Conservation (phyloP, 2,113 vertebrate species). For the Brachionichthys hirsutus region DNA sequence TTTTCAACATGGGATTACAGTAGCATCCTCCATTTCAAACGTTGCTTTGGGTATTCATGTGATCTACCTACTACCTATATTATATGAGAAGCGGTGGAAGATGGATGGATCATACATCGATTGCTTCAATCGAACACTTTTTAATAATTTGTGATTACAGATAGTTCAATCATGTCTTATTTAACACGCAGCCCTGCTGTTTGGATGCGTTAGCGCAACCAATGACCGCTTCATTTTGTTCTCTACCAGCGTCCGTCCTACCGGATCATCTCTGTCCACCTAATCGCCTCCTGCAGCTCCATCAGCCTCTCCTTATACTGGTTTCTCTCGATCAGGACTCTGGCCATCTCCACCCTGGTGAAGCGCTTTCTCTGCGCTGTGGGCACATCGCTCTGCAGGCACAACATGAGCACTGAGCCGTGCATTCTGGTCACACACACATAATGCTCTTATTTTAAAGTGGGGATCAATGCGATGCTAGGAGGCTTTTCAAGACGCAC, state of each 20-base stretch:
- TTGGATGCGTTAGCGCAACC: too few species aligned
- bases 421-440: too few species aligned
- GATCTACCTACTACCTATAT: too few species aligned
- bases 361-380: conserved; percentile 97
- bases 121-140: too few species aligned
- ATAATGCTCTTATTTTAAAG: background rate
- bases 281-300: conserved; percentile 97
- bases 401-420: conserved; percentile 1
- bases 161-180: too few species aligned
- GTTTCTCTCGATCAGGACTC: conserved; percentile 98
- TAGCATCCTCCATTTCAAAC: background rate
- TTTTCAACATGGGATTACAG: background rate
- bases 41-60: too few species aligned
- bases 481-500: background rate
- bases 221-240: too few species aligned
- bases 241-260: conserved; percentile 49
- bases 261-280: conserved; percentile 99
- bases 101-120: too few species aligned
- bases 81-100: too few species aligned
- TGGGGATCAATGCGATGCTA: too few species aligned
- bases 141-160: too few species aligned
- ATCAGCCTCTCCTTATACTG: conserved; percentile 98
- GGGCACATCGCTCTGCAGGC: conserved; percentile 89
- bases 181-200: too few species aligned
- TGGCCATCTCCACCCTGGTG: conserved; percentile 96